A percentile compares a stretch with the other conserved stretches of the same genome.
Conservation (phyloP, 2,113 vertebrate species). For the Lucifuga dentata region DNA sequence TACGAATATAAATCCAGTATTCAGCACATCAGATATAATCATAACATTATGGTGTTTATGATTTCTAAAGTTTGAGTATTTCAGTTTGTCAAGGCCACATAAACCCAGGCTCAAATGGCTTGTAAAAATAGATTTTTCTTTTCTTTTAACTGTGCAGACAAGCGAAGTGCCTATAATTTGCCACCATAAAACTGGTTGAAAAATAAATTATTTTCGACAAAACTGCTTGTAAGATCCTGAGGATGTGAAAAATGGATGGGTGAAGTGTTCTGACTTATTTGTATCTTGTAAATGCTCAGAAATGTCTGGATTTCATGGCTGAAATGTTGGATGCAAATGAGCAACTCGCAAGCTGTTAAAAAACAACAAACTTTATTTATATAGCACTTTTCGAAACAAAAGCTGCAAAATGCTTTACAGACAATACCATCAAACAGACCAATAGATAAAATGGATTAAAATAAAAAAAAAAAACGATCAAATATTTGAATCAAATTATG, state of each 20-base stretch:
- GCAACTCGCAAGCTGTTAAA: too few relatives aligned
- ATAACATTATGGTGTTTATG: conserved; percentile 41
- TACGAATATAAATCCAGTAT: not conserved
- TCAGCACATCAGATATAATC: conserved; percentile 14
- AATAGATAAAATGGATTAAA: too few relatives aligned
- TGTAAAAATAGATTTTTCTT: conserved; percentile 39
- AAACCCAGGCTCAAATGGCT: conserved; percentile 13
- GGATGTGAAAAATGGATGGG: conserved; percentile 14
- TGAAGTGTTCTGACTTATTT: too few relatives aligned
- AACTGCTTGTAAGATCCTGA: conserved; percentile 13
- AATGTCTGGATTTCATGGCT: conserved; percentile 30
- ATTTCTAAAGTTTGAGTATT: conserved; percentile 13
- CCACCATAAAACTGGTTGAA: conserved; percentile 2
- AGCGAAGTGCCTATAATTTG: conserved; percentile 26
- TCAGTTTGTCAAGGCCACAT: conserved; percentile 53
- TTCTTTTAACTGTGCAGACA: conserved; percentile 21
- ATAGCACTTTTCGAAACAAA: too few relatives aligned
- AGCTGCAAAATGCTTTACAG: too few relatives aligned
- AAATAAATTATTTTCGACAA: conserved; percentile 37
- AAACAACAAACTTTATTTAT: too few relatives aligned
- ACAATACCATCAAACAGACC: too few relatives aligned
- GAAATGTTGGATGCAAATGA: too few relatives aligned
- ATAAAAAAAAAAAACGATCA: too few relatives aligned
- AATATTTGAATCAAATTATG: too few relatives aligned
- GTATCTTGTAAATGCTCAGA: too few relatives aligned